Evolutionary conservation across 2,888 invertebrate species (phyloP).

Genomic region (Drosophila longiperda): DNA sequence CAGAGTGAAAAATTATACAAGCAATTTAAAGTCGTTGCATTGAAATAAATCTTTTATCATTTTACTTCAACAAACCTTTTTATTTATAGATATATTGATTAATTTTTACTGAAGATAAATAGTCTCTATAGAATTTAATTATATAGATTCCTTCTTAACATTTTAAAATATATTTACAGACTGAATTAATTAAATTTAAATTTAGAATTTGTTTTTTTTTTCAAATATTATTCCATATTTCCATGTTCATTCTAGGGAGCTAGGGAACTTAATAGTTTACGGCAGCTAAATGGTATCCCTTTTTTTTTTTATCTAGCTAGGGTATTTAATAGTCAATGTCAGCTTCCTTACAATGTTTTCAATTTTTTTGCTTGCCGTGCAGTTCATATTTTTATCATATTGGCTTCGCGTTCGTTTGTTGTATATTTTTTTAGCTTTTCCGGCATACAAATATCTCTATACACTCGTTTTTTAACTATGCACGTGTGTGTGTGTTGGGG

Average conservation of each 20-base stretch:
- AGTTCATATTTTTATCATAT: slow-evolving; percentile 81
- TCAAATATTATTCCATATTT: not conserved
- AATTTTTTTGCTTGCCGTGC: slow-evolving; percentile 60
- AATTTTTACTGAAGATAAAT: not conserved
- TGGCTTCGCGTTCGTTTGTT: slow-evolving; percentile 62
- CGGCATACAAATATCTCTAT: slow-evolving; percentile 76
- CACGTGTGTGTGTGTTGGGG: slow-evolving; percentile 36
- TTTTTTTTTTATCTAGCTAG: not conserved
- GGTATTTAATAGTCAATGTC: slow-evolving; percentile 21
- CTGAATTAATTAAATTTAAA: no score
- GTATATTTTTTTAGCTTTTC: slow-evolving; percentile 80
- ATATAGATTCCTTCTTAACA: not conserved
- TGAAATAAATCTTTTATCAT: not conserved
- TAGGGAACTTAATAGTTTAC: not conserved
- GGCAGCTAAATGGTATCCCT: not conserved
- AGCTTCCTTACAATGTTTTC: not conserved
- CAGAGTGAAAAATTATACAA: not conserved
- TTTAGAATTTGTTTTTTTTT: no score
- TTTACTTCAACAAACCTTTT: not conserved
- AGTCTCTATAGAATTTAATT: not conserved
- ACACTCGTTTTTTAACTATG: slow-evolving; percentile 71
- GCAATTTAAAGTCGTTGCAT: not conserved
- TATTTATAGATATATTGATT: not conserved
- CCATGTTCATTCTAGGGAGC: not conserved
- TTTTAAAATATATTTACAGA: not conserved